A percentile compares a stretch with the other conserved stretches of the same genome.
Conservation (phyloP, 2,113 vertebrate species). For the Himantopus leucocephalus region DNA sequence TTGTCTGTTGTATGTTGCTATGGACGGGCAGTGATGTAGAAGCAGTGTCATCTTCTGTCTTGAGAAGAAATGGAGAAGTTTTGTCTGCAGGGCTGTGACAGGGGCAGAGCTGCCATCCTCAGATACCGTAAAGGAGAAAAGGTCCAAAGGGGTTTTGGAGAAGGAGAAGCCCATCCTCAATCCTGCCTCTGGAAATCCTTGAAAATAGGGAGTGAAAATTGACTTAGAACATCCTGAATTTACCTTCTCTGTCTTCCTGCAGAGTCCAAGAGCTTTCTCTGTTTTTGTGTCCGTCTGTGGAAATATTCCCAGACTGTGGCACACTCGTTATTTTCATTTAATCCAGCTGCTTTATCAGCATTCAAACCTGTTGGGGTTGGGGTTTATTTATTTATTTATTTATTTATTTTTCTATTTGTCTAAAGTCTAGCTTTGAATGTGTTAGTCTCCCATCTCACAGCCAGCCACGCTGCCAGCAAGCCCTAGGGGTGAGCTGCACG, state of each 20-base stretch:
- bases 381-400: background rate
- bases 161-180: background rate
- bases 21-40: background rate
- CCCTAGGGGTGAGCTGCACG: background rate
- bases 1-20: background rate
- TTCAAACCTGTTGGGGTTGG: background rate
- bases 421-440: background rate
- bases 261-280: background rate
- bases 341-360: background rate
- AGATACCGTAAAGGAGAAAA: background rate
- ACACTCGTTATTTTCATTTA: background rate
- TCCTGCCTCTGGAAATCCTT: background rate
- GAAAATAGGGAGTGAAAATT: background rate
- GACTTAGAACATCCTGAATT: background rate
- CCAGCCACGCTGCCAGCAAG: background rate
- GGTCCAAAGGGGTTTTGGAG: background rate
- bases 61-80: background rate
- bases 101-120: background rate
- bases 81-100: background rate
- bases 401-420: background rate
- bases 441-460: background rate
- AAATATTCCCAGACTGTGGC: background rate
- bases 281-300: background rate
- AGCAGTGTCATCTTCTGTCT: background rate
- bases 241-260: background rate